Conservation (phyloP, 2,797 vertebrate genomes). For the Silurus lanzhouensis region DNA sequence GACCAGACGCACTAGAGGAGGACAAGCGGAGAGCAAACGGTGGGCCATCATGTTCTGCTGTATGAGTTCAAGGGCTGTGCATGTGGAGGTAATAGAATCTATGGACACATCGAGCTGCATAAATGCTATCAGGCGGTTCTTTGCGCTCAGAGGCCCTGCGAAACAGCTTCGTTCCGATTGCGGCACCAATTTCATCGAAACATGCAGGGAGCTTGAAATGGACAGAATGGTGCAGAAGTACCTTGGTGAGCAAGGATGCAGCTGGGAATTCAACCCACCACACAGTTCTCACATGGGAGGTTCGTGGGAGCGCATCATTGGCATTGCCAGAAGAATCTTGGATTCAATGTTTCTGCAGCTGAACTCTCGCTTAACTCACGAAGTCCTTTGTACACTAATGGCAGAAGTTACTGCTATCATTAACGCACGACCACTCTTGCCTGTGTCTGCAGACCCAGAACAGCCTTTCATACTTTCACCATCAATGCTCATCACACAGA, state of each 20-base stretch:
- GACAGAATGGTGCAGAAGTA: too few species aligned
- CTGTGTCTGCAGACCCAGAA: too few species aligned
- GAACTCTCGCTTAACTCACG: background rate
- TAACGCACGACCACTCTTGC: background rate
- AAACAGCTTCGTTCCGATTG: too few species aligned
- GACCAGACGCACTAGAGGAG: conserved; percentile 23
- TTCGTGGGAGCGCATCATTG: background rate
- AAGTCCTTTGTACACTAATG: too few species aligned
- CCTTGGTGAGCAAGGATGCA: too few species aligned
- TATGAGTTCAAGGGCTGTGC: conserved; percentile 2
- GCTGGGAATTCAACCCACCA: background rate
- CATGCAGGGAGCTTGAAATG: too few species aligned
- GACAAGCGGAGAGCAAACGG: conserved; percentile 9
- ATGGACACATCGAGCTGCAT: too few species aligned
- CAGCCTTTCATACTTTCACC: conserved; percentile 31
- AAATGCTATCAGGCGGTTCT: too few species aligned
- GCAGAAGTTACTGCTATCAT: too few species aligned
- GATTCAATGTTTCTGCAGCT: background rate
- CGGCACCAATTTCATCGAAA: too few species aligned
- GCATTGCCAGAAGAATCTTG: background rate
- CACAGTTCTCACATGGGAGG: background rate
- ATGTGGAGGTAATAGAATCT: too few species aligned
- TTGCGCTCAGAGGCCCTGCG: too few species aligned
- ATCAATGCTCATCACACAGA: conserved; percentile 40
- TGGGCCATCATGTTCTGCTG: conserved; percentile 35